Base-by-base conservation (phyloP, 2,797 vertebrate species). In the Pipistrellus pygmaeus region DNA sequence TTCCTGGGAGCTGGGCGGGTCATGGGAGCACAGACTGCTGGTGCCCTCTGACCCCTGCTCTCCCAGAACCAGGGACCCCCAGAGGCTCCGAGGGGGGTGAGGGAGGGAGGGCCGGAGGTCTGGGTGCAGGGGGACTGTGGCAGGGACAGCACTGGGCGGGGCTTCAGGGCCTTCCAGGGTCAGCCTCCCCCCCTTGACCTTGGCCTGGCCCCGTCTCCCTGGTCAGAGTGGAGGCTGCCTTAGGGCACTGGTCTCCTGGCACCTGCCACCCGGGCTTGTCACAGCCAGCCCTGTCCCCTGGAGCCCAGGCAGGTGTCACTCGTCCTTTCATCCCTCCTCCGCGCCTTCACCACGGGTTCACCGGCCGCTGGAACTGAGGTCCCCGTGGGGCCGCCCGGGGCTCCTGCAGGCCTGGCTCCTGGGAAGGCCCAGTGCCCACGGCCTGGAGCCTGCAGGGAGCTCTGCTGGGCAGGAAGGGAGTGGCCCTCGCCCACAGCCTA, bases 301-400 rank as follows among this genome's bases (percentile, higher is more conserved):
- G n/a, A 55, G 38, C 23, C 57, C 23, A 5, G 57, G 57, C 53
- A 20, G 7, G 53, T 10, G 3, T 27, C 57, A 60, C 57, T 12
- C 4, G 0, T 25, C 4, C 55, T 20, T 55, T 21, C 20, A 0
- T 55, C 55, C 55, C n/a, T 71, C 60, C 2, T 20, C 55, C 15
- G 2, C 3, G 11, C 32, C 3, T 23, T 30, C 13, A 2, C 2
- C 25, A 10, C 57, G 0, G 20, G 3, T 3, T 23, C 41, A 5
- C 25, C 25, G 14, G 1, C 13, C 0, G 35, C 75, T 15, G 21
- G 62, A 44, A 20, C 30, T 12, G 0, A 3, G 11, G 66, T 3
- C 62, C 17, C 4, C 0, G 3, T 20, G 10, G 6, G 3, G 1
- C 32, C 13, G 7, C 46, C 62, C 44, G 44, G 44, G 44, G 44